A percentile compares a stretch with the other conserved stretches of the same genome.
phyloP scores from a whole-genome alignment of 2,888 invertebrate species.

The Euplagia quadripunctaria region DNA sequence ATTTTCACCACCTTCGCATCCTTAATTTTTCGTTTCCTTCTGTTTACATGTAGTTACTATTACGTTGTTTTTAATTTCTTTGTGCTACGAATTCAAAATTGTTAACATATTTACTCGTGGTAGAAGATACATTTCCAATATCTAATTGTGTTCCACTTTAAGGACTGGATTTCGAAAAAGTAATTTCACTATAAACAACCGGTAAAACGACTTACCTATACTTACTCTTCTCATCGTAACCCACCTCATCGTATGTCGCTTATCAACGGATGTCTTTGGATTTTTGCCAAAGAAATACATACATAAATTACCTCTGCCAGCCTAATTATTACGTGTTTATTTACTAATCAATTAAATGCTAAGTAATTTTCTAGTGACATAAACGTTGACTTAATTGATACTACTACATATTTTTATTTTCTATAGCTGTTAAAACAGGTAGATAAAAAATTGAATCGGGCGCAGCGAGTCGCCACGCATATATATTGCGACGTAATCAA shows the following conservation, averaged over 20 bases:
- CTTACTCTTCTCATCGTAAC: conserved; percentile 57
- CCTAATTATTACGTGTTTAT: conserved; percentile 56
- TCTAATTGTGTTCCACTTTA: too few relatives aligned
- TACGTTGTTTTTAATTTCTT: conserved; percentile 49
- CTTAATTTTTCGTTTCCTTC: conserved; percentile 77
- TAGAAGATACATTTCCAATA: too few relatives aligned
- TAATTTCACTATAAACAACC: too few relatives aligned
- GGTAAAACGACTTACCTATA: too few relatives aligned
- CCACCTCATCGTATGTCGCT: conserved; percentile 64
- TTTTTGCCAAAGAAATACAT: conserved; percentile 61
- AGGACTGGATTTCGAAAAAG: too few relatives aligned
- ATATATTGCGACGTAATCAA: conserved; percentile 66
- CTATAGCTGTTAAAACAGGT: conserved; percentile 17
- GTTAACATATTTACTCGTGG: background rate
- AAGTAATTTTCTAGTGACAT: too few relatives aligned
- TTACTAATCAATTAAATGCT: conserved; percentile 30
- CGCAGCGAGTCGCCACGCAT: conserved; percentile 57
- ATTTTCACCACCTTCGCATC: conserved; percentile 85
- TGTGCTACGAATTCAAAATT: conserved; percentile 10
- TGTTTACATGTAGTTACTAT: conserved; percentile 57
- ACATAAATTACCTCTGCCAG: conserved; percentile 58
- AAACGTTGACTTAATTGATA: too few relatives aligned
- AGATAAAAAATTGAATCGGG: conserved; percentile 39
- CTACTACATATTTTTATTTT: background rate
- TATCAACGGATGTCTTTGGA: conserved; percentile 63